Percentiles rank a stretch among this genome's conserved stretches.
Conservation (phyloP, 1,140 invertebrate genomes). For the Drosophila prosaltans region DNA sequence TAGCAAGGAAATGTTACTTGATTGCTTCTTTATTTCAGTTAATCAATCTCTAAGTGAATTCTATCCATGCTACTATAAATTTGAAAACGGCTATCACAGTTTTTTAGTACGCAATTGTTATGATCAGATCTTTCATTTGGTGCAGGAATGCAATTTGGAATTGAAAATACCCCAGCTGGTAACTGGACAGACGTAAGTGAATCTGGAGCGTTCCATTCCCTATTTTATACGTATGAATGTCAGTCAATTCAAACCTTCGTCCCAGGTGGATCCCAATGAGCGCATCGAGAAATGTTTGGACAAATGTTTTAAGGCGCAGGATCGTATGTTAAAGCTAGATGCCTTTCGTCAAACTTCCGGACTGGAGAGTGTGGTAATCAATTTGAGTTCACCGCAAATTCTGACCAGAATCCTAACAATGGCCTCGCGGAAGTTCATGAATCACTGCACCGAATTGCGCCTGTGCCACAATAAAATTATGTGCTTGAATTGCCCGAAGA, state of each 20-base stretch:
- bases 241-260: slow-evolving; percentile 33
- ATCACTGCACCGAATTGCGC: slow-evolving; percentile 57
- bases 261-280: slow-evolving; percentile 51
- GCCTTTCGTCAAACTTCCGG: slow-evolving; percentile 53
- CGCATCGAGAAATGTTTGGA: slow-evolving; percentile 40
- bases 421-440: slow-evolving; percentile 56
- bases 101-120: slow-evolving; percentile 71
- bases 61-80: slow-evolving; percentile 80
- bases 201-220: slow-evolving; percentile 11
- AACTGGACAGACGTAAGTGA: neutral
- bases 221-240: slow-evolving; percentile 72
- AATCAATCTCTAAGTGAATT: slow-evolving; percentile 49
- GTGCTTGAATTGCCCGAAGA: slow-evolving; percentile 27
- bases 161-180: slow-evolving; percentile 52
- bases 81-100: slow-evolving; percentile 49
- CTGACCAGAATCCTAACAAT: slow-evolving; percentile 43
- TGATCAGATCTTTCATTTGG: slow-evolving; percentile 64
- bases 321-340: slow-evolving; percentile 60
- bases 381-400: slow-evolving; percentile 55
- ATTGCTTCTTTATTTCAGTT: slow-evolving; percentile 58
- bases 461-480: slow-evolving; percentile 67
- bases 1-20: slow-evolving; percentile 55
- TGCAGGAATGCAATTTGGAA: slow-evolving; percentile 48
- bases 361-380: slow-evolving; percentile 58
- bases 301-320: slow-evolving; percentile 51